These are phyloP conservation scores for Suricata suricatta DNA, from an alignment of 2,113 vertebrate species.

Conservation along the genomic window DNA sequence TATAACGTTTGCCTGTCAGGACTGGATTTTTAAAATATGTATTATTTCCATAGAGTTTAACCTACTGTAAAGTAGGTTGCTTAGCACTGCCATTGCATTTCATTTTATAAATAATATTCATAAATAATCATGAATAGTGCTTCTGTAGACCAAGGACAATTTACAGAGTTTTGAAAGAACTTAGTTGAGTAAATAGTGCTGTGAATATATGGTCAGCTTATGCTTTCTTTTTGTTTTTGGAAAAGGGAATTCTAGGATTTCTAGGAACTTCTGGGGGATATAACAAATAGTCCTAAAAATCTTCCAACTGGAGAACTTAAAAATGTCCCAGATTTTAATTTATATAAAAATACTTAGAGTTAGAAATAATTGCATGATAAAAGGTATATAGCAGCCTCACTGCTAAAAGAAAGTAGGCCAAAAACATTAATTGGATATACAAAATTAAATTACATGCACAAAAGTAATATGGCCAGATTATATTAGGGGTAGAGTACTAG, in stretches of 20 bases:
- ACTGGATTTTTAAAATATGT: conserved; percentile 24
- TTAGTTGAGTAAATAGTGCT: not conserved
- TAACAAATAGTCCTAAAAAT: not conserved
- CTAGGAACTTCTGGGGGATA: not conserved
- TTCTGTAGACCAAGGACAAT: conserved; percentile 35
- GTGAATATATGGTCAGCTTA: not conserved
- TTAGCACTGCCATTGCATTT: conserved; percentile 1
- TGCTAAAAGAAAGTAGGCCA: not conserved
- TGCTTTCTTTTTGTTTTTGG: not conserved
- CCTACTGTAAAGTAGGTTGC: conserved; percentile 37
- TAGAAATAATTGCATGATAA: not conserved
- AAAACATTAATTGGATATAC: not conserved
- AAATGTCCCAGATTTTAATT: not conserved
- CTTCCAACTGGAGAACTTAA: not conserved
- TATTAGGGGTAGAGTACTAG: not conserved
- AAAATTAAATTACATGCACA: not conserved
- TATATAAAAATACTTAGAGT: not conserved
- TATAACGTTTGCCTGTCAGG: conserved; percentile 36
- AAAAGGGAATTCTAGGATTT: not conserved
- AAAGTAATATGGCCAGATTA: not conserved
- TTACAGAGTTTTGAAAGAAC: not conserved
- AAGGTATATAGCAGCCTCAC: not conserved
- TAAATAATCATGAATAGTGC: conserved; percentile 51
- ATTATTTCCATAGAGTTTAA: conserved; percentile 35
- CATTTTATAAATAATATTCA: conserved; percentile 29